Percentiles rank a stretch among this genome's conserved stretches.
phyloP scores from a whole-genome alignment of 2,888 invertebrate genomes.

The Ophion obscuratus region DNA sequence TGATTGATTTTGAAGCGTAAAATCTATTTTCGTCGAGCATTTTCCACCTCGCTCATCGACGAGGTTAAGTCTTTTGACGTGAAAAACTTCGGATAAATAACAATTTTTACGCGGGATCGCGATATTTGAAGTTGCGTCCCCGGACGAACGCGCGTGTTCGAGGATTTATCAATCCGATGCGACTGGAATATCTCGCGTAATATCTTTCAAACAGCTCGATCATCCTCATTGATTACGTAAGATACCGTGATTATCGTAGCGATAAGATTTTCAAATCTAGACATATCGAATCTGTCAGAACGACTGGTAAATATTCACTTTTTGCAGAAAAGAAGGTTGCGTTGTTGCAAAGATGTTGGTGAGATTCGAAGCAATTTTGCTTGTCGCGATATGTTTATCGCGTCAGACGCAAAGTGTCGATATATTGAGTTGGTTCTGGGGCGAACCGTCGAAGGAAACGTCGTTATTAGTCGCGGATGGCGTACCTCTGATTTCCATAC shows the following conservation, averaged over 20 bases:
- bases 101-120: neutral
- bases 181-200: conserved; percentile 36
- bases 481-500: conserved; percentile 79
- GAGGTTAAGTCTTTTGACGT: neutral
- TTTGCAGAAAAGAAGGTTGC: conserved; percentile 5
- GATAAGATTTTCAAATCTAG: conserved; percentile 1
- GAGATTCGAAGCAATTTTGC: neutral
- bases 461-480: conserved; percentile 75
- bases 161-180: conserved; percentile 27
- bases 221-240: conserved; percentile 56
- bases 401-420: conserved; percentile 68
- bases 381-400: conserved; percentile 38
- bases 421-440: conserved; percentile 81
- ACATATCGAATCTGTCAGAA: conserved; percentile 3
- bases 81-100: neutral
- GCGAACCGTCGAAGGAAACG: conserved; percentile 68
- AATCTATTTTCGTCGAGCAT: conserved; percentile 60
- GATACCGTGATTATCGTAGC: conserved; percentile 2
- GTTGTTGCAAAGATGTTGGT: conserved; percentile 21
- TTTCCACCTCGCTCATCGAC: conserved; percentile 6
- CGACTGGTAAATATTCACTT: conserved; percentile 11
- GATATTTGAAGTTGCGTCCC: neutral
- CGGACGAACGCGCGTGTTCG: neutral
- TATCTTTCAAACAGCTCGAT: conserved; percentile 48
- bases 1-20: conserved; percentile 30